Evolutionary conservation across 2,888 invertebrate species (phyloP).

Genomic region (Drosophila phalerata): DNA sequence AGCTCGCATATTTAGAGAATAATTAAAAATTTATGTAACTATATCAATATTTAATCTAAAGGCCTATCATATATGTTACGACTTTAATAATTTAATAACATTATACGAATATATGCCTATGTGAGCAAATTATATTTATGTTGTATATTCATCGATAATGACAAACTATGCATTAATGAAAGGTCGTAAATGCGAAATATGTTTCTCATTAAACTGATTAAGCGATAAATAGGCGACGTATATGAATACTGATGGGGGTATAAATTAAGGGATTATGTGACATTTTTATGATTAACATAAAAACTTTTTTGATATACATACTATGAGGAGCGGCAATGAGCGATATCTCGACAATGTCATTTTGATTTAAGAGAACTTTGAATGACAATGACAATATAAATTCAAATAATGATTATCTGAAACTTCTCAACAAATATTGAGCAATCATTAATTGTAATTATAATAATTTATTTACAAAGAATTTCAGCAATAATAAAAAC

Average conservation of each 20-base stretch:
- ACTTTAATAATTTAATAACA: slow-evolving; percentile 6
- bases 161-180: slow-evolving; percentile 41
- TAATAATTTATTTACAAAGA: background rate
- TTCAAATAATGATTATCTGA: background rate
- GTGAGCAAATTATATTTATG: slow-evolving; percentile 37
- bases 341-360: background rate
- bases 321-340: slow-evolving; percentile 6
- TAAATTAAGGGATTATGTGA: slow-evolving; percentile 61
- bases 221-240: slow-evolving; percentile 59
- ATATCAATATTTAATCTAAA: background rate
- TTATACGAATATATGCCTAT: slow-evolving; percentile 25
- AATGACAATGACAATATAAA: background rate
- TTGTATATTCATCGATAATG: slow-evolving; percentile 7
- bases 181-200: slow-evolving; percentile 58
- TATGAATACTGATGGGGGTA: slow-evolving; percentile 37
- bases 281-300: slow-evolving; percentile 61
- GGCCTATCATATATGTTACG: slow-evolving; percentile 1
- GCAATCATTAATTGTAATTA: slow-evolving; percentile 11
- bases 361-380: slow-evolving; percentile 2
- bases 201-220: slow-evolving; percentile 62
- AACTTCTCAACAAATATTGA: slow-evolving; percentile 4
- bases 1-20: slow-evolving; percentile 22
- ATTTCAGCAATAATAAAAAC: slow-evolving; percentile 1
- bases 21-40: slow-evolving; percentile 3
- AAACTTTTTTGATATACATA: slow-evolving; percentile 61